These are phyloP conservation scores for Amazona vittata DNA, from an alignment of 2,113 vertebrate species.

Conservation along the genomic window DNA sequence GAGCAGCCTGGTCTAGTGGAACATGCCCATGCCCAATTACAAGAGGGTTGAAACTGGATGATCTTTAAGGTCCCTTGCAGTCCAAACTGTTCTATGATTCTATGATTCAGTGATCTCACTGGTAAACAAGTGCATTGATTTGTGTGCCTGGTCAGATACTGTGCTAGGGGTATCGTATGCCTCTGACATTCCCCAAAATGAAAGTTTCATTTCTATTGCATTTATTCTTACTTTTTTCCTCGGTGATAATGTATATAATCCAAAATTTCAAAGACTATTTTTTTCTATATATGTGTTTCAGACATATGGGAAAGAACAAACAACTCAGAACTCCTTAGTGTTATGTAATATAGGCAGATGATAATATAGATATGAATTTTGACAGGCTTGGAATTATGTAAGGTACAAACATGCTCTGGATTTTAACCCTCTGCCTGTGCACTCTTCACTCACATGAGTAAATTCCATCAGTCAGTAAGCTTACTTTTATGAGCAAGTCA, in stretches of 20 bases:
- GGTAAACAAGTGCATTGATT: not conserved
- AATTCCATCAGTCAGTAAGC: not conserved
- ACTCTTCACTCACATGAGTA: not conserved
- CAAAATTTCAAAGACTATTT: not conserved
- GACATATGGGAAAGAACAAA: not conserved
- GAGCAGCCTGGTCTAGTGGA: not conserved
- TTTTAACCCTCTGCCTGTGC: not conserved
- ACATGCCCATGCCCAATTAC: not conserved
- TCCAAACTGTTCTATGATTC: not conserved
- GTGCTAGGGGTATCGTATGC: not conserved
- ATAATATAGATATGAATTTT: slow-evolving; percentile 44
- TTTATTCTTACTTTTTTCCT: not conserved
- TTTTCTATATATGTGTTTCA: not conserved
- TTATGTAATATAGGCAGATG: slow-evolving; percentile 34
- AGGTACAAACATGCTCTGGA: not conserved
- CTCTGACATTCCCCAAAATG: not conserved
- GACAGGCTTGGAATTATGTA: slow-evolving; percentile 48
- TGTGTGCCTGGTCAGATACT: not conserved
- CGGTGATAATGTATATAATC: not conserved
- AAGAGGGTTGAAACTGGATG: not conserved
- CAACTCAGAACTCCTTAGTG: not conserved
- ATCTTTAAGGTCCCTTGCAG: not conserved
- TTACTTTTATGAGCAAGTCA: not conserved
- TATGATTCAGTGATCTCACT: not conserved
- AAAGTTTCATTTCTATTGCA: not conserved